Conservation (phyloP, 2,888 invertebrate genomes). For the Alitta virens region DNA sequence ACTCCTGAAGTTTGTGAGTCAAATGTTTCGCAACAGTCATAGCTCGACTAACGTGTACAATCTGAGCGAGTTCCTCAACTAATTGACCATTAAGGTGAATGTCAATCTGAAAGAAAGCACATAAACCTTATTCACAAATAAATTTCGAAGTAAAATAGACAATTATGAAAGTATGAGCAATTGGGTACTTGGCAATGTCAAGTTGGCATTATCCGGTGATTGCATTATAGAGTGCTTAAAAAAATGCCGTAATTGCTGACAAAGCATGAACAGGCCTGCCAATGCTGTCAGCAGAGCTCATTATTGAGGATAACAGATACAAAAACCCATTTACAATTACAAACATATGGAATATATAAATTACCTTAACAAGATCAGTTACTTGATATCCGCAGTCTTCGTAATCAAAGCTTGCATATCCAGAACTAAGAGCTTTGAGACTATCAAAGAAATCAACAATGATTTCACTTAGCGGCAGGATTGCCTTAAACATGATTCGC, state of each 20-base stretch:
- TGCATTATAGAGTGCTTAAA: too few species aligned
- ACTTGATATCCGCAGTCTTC: conserved; percentile 69
- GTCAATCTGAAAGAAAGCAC: conserved; percentile 67
- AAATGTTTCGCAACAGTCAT: conserved; percentile 56
- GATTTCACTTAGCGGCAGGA: conserved; percentile 88
- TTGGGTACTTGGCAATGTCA: too few species aligned
- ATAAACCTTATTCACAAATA: too few species aligned
- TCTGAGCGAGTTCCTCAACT: conserved; percentile 81
- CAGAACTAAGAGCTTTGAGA: conserved; percentile 84
- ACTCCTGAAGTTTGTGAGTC: conserved; percentile 74
- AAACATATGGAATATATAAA: too few species aligned
- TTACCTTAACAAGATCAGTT: conserved; percentile 76
- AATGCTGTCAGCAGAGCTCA: too few species aligned
- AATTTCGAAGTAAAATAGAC: too few species aligned
- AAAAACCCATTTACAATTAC: too few species aligned
- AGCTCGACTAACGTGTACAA: conserved; percentile 72
- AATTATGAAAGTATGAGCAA: too few species aligned
- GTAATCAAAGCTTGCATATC: conserved; percentile 72
- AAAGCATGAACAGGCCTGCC: too few species aligned
- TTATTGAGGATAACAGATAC: too few species aligned
- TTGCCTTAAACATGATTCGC: conserved; percentile 77
- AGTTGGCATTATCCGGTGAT: too few species aligned
- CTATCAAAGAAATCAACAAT: conserved; percentile 92
- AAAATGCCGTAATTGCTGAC: too few species aligned
- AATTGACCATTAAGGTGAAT: conserved; percentile 75